Evolutionary conservation across 2,113 vertebrate genomes (phyloP), one percentile per base, ranked within the genome.

Genomic region (Oenanthe melanoleuca): DNA sequence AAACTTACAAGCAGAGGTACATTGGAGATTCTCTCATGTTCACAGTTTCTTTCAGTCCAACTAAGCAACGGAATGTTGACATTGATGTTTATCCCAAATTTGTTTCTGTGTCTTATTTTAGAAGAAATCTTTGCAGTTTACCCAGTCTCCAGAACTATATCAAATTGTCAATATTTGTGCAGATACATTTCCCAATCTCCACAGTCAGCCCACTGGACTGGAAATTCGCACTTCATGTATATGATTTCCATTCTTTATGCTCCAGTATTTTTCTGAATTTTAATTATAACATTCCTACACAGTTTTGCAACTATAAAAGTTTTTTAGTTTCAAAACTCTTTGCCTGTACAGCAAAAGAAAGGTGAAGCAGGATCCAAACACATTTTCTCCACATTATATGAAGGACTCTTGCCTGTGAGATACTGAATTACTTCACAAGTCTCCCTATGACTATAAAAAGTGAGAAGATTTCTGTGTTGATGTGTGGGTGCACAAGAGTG

Each of bases 341-440:
- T 5, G 11, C 8, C 52, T 80, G 24, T 10, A 14, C 25, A 78
- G 50, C 19, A 71, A 50, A n/a, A 55, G 34, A 64, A 83, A 79
- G 23, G 5, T 59, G 19, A 94, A 89, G 60, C 18, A 80, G 28
- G 11, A 22, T 5, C 14, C 7, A 0, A 67, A 84, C 31, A 28
- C 49, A 59, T 69, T 82, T 94, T 38, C 56, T 92, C 25, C 47
- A 50, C 14, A 29, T 37, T 87, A 40, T 61, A 86, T 50, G 59
- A 86, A 91, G 69, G 72, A 86, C 34, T 90, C 42, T 86, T 92
- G 59, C 49, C 74, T 95, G 25, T 66, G 81, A 23, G 64, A 42
- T 65, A 69, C 49, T 93, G 74, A 92, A 81, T 81, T 94, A 89
- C 80, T 83, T 83, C 89, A 73, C 28, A 10, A 94, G n/a, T 70